phyloP scores from a whole-genome alignment of 2,888 invertebrate species.

The Erebia ligea region DNA sequence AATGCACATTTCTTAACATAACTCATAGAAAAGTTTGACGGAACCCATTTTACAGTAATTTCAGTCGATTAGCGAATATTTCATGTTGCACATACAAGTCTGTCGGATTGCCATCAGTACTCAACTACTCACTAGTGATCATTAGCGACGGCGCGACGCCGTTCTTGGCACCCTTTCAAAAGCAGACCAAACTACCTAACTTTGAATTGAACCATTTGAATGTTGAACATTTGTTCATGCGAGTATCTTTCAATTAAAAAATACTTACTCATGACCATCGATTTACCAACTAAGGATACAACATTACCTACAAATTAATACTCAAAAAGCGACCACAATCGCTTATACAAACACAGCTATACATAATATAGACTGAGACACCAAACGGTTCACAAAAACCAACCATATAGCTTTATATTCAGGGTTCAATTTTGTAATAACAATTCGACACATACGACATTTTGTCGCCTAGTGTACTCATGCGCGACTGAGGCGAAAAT shows the following conservation, averaged over 20 bases:
- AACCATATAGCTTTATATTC: too few species aligned
- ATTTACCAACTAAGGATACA: too few species aligned
- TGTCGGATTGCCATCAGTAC: constrained; percentile 27
- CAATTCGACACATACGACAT: too few species aligned
- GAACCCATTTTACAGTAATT: neutral
- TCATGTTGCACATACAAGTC: constrained; percentile 26
- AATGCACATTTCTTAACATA: neutral
- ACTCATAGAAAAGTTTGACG: neutral
- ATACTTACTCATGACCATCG: neutral
- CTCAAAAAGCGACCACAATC: too few species aligned
- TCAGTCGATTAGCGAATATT: constrained; percentile 4
- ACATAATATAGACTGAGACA: too few species aligned
- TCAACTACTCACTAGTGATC: constrained; percentile 15
- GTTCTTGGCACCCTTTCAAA: constrained; percentile 33
- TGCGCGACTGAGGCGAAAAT: too few species aligned
- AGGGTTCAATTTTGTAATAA: too few species aligned
- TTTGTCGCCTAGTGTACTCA: too few species aligned
- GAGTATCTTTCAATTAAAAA: neutral
- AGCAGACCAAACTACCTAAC: constrained; percentile 13
- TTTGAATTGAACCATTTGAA: constrained; percentile 11
- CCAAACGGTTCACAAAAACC: too few species aligned
- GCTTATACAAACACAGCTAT: too few species aligned
- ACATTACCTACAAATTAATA: too few species aligned
- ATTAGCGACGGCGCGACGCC: constrained; percentile 31
- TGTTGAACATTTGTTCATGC: constrained; percentile 7